Conservation (phyloP, 2,113 vertebrate genomes). For the Centropus bengalensis region DNA sequence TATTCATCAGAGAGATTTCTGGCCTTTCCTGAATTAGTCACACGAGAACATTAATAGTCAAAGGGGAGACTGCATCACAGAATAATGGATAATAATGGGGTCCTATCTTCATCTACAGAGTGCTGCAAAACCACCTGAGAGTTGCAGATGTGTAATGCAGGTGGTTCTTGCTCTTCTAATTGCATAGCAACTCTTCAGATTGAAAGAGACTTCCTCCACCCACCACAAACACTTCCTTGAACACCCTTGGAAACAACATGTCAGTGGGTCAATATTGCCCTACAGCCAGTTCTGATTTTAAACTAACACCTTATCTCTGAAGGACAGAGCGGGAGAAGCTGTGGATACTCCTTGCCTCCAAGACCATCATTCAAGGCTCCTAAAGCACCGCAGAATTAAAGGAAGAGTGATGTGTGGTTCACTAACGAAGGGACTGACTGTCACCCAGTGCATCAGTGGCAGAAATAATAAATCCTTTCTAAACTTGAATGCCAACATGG, state of each 20-base stretch:
- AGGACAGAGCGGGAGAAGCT: not conserved
- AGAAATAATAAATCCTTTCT: not conserved
- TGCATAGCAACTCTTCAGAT: constrained; percentile 31
- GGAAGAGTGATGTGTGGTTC: not conserved
- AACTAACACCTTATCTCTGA: constrained; percentile 1
- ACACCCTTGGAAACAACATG: not conserved
- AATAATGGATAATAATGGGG: constrained; percentile 56
- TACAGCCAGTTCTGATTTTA: not conserved
- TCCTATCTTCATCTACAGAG: constrained; percentile 19
- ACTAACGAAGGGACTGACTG: not conserved
- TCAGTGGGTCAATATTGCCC: not conserved
- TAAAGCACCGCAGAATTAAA: not conserved
- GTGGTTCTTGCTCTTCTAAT: constrained; percentile 30
- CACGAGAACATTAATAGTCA: constrained; percentile 2
- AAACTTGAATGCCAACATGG: not conserved
- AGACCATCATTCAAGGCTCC: not conserved
- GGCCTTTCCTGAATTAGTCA: constrained; percentile 57
- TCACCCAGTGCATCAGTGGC: not conserved
- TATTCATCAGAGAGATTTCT: constrained; percentile 55
- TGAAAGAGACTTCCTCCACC: constrained; percentile 34
- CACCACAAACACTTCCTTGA: constrained; percentile 35
- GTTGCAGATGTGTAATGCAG: constrained; percentile 21
- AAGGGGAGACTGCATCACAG: constrained; percentile 16
- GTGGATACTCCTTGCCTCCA: not conserved
- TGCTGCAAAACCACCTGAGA: constrained; percentile 38